Percentiles rank a stretch among this genome's conserved stretches.
Conservation (phyloP, 2,888 invertebrate species). For the Onchidella celtica region DNA sequence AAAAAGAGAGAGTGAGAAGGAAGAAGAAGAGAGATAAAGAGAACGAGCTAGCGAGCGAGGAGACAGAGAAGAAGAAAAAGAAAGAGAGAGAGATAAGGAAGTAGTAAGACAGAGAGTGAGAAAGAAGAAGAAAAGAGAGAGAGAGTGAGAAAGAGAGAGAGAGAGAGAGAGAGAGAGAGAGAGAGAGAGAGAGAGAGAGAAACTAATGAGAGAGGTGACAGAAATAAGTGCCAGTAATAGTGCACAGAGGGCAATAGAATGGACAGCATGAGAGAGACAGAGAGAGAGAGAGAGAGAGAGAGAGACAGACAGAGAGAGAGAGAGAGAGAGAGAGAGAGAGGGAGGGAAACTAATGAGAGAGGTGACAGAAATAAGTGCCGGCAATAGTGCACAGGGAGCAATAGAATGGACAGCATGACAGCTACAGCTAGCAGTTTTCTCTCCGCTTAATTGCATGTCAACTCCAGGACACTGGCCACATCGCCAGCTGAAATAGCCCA, state of each 20-base stretch:
- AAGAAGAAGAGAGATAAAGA: neutral
- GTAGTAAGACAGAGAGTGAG: neutral
- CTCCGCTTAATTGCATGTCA: too few species aligned
- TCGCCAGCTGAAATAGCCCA: too few species aligned
- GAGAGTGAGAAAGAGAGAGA: neutral
- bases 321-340: neutral
- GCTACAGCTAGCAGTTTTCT: too few species aligned
- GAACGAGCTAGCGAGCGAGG: neutral
- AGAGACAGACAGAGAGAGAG: neutral
- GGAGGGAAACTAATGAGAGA: neutral
- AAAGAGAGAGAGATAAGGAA: neutral
- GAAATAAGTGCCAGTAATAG: neutral
- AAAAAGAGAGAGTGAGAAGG: neutral
- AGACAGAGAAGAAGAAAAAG: neutral
- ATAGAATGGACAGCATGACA: neutral
- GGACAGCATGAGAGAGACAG: neutral
- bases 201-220: neutral
- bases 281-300: neutral
- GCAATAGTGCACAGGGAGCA: neutral
- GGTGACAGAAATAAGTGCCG: neutral
- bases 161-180: slow-evolving; percentile 28
- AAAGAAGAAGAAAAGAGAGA: too few species aligned
- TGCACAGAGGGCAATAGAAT: neutral
- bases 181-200: slow-evolving; percentile 7
- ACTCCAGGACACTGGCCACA: too few species aligned